These are phyloP conservation scores for Volucella inflata DNA, from an alignment of 2,888 invertebrate genomes.

Conservation along the genomic window DNA sequence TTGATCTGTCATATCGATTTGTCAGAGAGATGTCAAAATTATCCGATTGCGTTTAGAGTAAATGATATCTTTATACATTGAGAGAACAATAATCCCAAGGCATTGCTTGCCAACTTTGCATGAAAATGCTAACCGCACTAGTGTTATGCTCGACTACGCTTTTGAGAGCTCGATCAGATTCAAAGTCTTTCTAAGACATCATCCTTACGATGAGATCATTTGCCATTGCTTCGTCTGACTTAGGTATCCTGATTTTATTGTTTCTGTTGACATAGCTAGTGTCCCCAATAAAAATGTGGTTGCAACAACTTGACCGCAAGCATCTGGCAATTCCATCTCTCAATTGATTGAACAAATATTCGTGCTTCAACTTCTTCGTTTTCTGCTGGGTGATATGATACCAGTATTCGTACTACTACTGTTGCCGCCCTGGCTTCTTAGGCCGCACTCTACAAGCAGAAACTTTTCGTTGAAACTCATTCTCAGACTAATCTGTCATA, in stretches of 20 bases:
- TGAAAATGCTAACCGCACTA: too few species aligned
- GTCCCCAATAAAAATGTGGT: slow-evolving; percentile 67
- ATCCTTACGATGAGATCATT: neutral
- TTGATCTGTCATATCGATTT: slow-evolving; percentile 39
- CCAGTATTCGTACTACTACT: too few species aligned
- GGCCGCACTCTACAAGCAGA: too few species aligned
- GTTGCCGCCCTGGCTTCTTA: too few species aligned
- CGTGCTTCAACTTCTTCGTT: too few species aligned
- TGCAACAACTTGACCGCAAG: slow-evolving; percentile 70
- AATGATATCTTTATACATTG: slow-evolving; percentile 32
- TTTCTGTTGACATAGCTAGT: slow-evolving; percentile 7
- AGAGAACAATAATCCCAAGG: neutral
- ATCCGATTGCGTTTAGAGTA: neutral
- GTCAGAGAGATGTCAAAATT: slow-evolving; percentile 5
- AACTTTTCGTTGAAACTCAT: too few species aligned
- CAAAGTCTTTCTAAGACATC: slow-evolving; percentile 1
- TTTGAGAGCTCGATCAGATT: too few species aligned
- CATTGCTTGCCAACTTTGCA: too few species aligned
- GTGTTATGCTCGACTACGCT: too few species aligned
- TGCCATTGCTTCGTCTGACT: slow-evolving; percentile 15
- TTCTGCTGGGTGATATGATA: too few species aligned
- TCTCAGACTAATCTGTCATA: too few species aligned
- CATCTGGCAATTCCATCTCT: slow-evolving; percentile 55
- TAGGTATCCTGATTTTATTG: slow-evolving; percentile 26
- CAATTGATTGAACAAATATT: too few species aligned